These are phyloP conservation scores for Anas flavirostris DNA, from an alignment of 2,797 vertebrate species.

Conservation along the genomic window DNA sequence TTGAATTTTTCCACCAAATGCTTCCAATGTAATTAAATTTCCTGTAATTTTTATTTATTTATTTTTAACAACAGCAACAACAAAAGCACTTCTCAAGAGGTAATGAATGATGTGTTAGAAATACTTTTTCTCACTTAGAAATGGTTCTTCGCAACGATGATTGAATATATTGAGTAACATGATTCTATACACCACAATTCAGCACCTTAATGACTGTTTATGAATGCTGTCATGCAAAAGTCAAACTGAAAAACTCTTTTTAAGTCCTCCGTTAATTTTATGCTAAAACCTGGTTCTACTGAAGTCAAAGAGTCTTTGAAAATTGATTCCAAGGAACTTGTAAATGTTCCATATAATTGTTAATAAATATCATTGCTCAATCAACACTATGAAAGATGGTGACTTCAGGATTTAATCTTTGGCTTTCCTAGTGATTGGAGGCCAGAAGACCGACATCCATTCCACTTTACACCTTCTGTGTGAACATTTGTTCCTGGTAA, in stretches of 20 bases:
- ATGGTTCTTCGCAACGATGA: neutral
- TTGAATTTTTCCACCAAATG: neutral
- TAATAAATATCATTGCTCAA: neutral
- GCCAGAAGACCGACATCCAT: neutral
- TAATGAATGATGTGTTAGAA: neutral
- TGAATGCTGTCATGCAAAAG: neutral
- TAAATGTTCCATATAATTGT: neutral
- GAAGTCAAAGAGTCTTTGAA: neutral
- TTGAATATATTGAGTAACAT: neutral
- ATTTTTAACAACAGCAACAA: no score
- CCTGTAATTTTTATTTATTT: neutral
- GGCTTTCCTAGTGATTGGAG: neutral
- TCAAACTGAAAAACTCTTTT: neutral
- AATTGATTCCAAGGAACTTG: neutral
- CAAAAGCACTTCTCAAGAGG: neutral
- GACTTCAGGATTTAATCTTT: neutral
- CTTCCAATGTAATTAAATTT: neutral
- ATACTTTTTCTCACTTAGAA: neutral
- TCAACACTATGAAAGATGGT: accelerated
- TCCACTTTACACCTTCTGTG: neutral
- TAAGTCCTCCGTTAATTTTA: neutral
- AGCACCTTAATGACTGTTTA: neutral
- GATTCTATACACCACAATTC: neutral
- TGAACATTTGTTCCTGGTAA: neutral
- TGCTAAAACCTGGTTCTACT: accelerated